Conservation (phyloP, 2,797 vertebrate genomes). For the Geotria australis region DNA sequence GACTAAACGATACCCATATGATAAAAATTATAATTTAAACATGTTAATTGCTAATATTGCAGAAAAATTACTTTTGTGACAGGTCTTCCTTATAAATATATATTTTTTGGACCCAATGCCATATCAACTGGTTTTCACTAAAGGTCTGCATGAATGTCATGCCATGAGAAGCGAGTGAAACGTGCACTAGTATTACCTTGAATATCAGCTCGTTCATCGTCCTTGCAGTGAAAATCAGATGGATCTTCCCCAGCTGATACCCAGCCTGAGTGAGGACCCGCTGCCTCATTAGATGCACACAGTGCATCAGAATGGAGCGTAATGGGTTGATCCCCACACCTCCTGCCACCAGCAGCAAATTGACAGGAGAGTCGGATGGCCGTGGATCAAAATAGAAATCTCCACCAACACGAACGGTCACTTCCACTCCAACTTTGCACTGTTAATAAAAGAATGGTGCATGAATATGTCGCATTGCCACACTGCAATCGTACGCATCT, state of each 20-base stretch:
- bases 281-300: constrained; percentile 25
- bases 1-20: not conserved
- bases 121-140: too few species aligned
- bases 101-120: not conserved
- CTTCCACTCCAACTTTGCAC: constrained; percentile 38
- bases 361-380: constrained; percentile 27
- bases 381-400: constrained; percentile 69
- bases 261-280: constrained; percentile 9
- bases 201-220: constrained; percentile 47
- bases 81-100: not conserved
- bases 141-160: too few species aligned
- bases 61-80: not conserved
- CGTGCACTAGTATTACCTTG: constrained; percentile 19
- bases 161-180: not conserved
- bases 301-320: constrained; percentile 60
- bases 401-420: constrained; percentile 51
- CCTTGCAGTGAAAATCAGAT: constrained; percentile 56
- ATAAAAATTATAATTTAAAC: not conserved
- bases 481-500: too few species aligned
- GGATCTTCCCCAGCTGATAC: constrained; percentile 18
- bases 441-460: constrained; percentile 8
- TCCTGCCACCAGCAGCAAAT: constrained; percentile 56
- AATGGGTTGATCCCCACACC: constrained; percentile 88
- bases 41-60: too few species aligned
- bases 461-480: too few species aligned